Conservation (phyloP, 1,140 invertebrate genomes). For the Diorhabda carinulata region DNA sequence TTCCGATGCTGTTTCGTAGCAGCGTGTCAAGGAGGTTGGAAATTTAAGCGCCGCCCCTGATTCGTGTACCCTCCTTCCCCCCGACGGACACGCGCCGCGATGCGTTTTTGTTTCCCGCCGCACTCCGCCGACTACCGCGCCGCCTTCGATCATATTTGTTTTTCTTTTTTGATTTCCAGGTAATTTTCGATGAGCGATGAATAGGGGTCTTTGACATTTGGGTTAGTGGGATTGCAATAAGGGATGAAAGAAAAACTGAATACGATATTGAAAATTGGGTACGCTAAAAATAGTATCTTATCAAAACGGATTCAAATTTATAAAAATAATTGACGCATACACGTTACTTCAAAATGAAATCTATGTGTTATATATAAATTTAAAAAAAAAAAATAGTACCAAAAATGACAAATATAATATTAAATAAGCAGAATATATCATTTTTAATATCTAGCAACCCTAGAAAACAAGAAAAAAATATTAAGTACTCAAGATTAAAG, state of each 20-base stretch:
- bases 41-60: slow-evolving; percentile 13
- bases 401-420: too few relatives aligned
- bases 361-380: too few relatives aligned
- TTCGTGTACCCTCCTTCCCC: slow-evolving; percentile 8
- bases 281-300: too few relatives aligned
- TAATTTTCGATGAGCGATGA: slow-evolving; percentile 9
- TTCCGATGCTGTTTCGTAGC: background rate
- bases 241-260: background rate
- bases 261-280: too few relatives aligned
- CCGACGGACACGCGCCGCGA: slow-evolving; percentile 16
- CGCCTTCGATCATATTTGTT: background rate
- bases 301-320: too few relatives aligned
- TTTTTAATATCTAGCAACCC: too few relatives aligned
- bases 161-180: slow-evolving; percentile 6
- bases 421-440: too few relatives aligned
- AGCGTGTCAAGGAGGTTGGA: slow-evolving; percentile 10
- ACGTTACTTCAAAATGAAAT: too few relatives aligned
- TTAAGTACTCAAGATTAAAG: too few relatives aligned
- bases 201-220: slow-evolving; percentile 1
- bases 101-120: slow-evolving; percentile 17
- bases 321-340: too few relatives aligned
- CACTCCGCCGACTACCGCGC: background rate
- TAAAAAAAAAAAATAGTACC: too few relatives aligned
- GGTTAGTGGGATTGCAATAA: background rate
- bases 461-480: too few relatives aligned